Percentiles rank a stretch among this genome's conserved stretches.
phyloP scores from a whole-genome alignment of 2,113 vertebrate genomes.

The Muntiacus muntjak region DNA sequence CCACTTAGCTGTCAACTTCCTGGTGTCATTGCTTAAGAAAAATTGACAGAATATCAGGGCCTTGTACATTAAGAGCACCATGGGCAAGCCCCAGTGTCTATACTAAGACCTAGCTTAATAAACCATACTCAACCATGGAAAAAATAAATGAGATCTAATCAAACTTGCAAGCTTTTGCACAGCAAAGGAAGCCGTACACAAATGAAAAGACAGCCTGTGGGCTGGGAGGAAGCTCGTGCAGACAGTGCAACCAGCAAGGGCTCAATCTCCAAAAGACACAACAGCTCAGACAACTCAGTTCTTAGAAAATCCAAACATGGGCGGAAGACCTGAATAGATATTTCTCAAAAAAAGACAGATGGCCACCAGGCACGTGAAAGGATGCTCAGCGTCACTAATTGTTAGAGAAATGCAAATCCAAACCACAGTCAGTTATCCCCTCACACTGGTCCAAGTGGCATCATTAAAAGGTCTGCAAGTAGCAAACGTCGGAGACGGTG shows the following conservation, averaged over 20 bases:
- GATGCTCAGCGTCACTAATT: neutral
- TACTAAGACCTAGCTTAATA: neutral
- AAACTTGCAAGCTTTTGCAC: neutral
- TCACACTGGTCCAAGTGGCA: neutral
- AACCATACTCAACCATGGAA: neutral
- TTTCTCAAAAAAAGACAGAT: neutral
- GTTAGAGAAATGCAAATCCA: neutral
- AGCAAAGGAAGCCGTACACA: neutral
- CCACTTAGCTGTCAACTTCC: neutral
- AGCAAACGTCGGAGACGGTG: neutral
- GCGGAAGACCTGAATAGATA: neutral
- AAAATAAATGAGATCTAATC: fast-evolving
- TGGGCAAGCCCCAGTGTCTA: neutral
- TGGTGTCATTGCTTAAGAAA: neutral
- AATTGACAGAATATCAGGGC: neutral
- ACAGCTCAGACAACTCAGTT: fast-evolving
- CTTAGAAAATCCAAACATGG: neutral
- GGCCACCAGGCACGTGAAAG: neutral
- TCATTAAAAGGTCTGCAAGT: neutral
- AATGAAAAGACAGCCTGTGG: neutral
- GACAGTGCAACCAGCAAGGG: fast-evolving
- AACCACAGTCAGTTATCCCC: neutral
- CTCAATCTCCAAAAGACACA: neutral
- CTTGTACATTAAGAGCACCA: fast-evolving
- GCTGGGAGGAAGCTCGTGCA: neutral